phyloP scores from a whole-genome alignment of 2,113 vertebrate species.

The Tragelaphus buxtoni region DNA sequence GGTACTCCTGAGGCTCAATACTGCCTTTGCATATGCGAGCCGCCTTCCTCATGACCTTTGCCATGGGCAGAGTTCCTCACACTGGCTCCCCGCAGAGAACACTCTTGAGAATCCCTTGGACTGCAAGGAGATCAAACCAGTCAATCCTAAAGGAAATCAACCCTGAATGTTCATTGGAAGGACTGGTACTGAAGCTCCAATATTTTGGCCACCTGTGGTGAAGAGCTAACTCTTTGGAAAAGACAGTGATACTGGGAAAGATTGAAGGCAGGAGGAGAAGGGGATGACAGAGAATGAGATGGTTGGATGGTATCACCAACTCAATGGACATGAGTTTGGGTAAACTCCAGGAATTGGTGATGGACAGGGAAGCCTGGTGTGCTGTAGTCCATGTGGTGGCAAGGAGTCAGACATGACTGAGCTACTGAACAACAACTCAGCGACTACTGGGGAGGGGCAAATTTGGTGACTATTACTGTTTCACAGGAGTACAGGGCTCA shows the following conservation, averaged over 20 bases:
- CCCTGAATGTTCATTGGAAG: not conserved
- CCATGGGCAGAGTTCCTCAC: no score
- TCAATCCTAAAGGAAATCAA: not conserved
- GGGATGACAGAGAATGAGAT: not conserved
- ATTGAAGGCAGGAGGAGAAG: not conserved
- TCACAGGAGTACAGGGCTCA: not conserved
- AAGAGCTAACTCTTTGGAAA: not conserved
- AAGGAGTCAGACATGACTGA: not conserved
- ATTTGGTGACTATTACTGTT: not conserved
- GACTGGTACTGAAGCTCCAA: not conserved
- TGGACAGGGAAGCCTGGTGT: not conserved
- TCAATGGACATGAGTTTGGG: not conserved
- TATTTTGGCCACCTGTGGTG: not conserved
- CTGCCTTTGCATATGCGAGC: no score
- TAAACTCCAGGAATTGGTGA: not conserved
- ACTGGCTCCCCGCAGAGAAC: not conserved
- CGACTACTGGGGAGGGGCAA: rapidly evolving
- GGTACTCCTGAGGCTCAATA: no score
- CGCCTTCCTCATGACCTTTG: no score
- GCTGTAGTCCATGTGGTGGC: not conserved
- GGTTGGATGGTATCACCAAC: not conserved
- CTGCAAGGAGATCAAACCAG: not conserved
- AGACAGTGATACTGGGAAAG: not conserved
- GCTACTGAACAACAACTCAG: not conserved
- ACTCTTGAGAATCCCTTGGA: not conserved